These are phyloP conservation scores for Myotis davidii DNA, from an alignment of 2,113 vertebrate genomes.

Conservation along the genomic window DNA sequence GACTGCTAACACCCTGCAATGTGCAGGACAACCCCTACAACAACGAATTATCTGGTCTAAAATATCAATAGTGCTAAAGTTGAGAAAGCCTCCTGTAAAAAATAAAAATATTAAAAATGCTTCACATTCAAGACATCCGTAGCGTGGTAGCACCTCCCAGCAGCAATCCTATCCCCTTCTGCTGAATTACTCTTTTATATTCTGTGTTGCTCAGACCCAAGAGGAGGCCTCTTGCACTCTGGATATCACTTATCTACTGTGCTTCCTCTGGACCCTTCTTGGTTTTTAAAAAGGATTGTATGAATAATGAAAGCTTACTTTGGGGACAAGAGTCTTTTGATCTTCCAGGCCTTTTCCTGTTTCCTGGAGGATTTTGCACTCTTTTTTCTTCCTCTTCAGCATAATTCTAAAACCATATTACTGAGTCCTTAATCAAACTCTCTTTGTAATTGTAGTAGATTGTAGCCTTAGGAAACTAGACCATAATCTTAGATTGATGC, in stretches of 20 bases:
- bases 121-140: not conserved
- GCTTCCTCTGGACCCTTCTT: conserved; percentile 49
- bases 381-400: conserved; percentile 43
- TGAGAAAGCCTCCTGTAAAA: not conserved
- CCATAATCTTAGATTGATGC: conserved; percentile 33
- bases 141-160: not conserved
- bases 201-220: not conserved
- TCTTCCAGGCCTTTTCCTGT: conserved; percentile 55
- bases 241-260: conserved; percentile 24
- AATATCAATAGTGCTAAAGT: not conserved
- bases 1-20: not conserved
- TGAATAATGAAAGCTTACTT: conserved; percentile 63
- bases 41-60: not conserved
- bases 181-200: conserved; percentile 30
- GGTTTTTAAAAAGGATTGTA: conserved; percentile 56
- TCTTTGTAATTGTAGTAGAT: conserved; percentile 69
- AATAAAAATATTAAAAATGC: not conserved
- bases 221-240: not conserved
- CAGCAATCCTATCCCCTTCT: not conserved
- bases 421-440: conserved; percentile 61
- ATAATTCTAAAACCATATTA: conserved; percentile 79
- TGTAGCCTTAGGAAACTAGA: conserved; percentile 40
- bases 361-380: conserved; percentile 43
- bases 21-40: not conserved
- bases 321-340: conserved; percentile 65